Evolutionary conservation across 2,888 invertebrate species (phyloP), one percentile per base, ranked within the genome.

Genomic region (Ptycholaimellus sp.): DNA sequence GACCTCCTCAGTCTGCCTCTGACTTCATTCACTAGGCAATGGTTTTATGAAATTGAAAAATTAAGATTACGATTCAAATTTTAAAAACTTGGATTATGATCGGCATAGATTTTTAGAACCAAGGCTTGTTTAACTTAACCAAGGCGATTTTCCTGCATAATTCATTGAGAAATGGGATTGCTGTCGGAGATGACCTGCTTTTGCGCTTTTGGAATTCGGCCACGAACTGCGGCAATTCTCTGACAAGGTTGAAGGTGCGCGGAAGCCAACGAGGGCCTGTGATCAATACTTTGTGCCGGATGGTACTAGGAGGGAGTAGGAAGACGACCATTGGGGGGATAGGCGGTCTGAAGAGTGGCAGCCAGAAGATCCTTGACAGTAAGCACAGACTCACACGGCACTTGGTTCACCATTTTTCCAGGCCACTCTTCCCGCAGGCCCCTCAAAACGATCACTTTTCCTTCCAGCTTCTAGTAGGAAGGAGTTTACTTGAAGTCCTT

Each of bases 351-450:
- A 3, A 49, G 35, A 19, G 44, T 43, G 1, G 53, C 49, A 36
- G 75, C 71, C 21, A 87, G 56, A 20, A 85, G 64, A 64, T 87
- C 83, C 62, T 85, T 87, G 7, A 79, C 70, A 3, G 83, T 85
- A 7, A 85, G 54, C 2, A 83, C 72, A 63, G 74, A 73, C 59
- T 87, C 87, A 61, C 71, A 77, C 1, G 85, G 85, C 59, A 83
- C 87, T 61, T 87, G 85, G 60, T 85, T 87, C 2, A 87, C 64
- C 58, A 73, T 74, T 50, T 72, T 73, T 29, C 68, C 59, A 1
- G 78, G 75, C 6, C 63, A 65, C 14, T 62, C 54, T 36, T 63
- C 54, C 43, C 72, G 70, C 0, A 80, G 59, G 36, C 69, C 40
- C 35, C 49, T 53, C 38, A 27, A 35, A 37, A 13, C 13, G 7